Percentiles rank a stretch among this genome's conserved stretches.
Evolutionary conservation across 2,797 vertebrate species (phyloP).

Genomic region (Podarcis lilfordi): DNA sequence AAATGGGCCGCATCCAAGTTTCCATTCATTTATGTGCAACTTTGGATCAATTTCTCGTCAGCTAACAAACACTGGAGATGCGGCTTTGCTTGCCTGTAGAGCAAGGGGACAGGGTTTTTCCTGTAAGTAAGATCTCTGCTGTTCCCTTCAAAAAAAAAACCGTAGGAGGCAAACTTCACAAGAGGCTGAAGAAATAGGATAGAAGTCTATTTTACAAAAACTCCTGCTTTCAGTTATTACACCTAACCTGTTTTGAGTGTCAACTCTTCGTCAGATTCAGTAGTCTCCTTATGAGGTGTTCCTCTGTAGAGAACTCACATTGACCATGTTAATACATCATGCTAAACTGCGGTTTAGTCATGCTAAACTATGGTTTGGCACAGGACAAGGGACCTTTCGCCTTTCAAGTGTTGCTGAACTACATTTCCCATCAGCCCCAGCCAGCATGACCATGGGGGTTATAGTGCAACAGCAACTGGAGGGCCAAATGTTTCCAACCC

Average conservation of each 20-base stretch:
- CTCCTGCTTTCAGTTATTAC: background rate
- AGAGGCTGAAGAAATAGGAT: background rate
- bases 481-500: no score
- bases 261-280: background rate
- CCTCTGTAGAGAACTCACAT: background rate
- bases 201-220: background rate
- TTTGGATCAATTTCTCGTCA: slow-evolving; percentile 13
- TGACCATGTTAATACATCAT: background rate
- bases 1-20: slow-evolving; percentile 61
- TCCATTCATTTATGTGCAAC: slow-evolving; percentile 46
- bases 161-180: background rate
- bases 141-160: background rate
- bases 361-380: background rate
- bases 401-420: no score
- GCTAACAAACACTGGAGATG: background rate
- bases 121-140: background rate
- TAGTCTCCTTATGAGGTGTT: background rate
- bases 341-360: no score
- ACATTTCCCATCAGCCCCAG: no score
- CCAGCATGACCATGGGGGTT: no score
- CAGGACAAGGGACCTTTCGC: no score
- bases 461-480: no score
- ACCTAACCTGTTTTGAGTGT: background rate
- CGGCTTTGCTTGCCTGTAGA: background rate
- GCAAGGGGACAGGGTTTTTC: background rate